A percentile compares a stretch with the other conserved stretches of the same genome.
Evolutionary conservation across 2,113 vertebrate genomes (phyloP).

Genomic region (Proterorhinus semilunaris): DNA sequence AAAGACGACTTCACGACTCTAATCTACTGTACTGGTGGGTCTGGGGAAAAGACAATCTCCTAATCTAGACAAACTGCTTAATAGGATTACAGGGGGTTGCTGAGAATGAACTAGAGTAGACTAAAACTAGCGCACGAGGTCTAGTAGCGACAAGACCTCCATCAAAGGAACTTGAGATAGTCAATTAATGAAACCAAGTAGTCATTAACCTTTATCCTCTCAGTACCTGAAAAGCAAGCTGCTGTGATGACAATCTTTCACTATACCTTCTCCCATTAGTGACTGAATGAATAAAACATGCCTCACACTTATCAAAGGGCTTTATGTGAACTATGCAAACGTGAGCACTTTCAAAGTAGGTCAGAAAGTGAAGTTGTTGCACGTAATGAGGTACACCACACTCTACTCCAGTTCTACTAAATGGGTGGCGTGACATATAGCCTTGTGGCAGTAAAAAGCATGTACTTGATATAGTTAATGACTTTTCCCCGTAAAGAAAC

Average conservation of each 20-base stretch:
- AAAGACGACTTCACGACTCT: background rate
- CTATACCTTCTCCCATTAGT: constrained; percentile 4
- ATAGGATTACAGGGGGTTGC: constrained; percentile 33
- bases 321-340: constrained; percentile 1
- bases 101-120: constrained; percentile 28
- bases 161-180: background rate
- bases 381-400: background rate
- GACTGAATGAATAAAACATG: constrained; percentile 6
- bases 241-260: background rate
- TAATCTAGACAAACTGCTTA: constrained; percentile 32
- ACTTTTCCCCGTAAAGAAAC: too few relatives aligned
- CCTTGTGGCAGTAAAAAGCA: background rate
- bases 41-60: constrained; percentile 25
- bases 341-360: constrained; percentile 5
- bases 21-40: background rate
- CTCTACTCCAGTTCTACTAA: background rate
- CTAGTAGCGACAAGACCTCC: background rate
- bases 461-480: too few relatives aligned
- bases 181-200: background rate
- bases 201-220: constrained; percentile 1
- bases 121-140: background rate
- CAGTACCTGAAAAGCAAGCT: background rate
- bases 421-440: background rate
- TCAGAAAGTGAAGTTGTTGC: constrained; percentile 5
- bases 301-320: background rate